phyloP scores from a whole-genome alignment of 2,888 invertebrate genomes.

The Pecten maximus region DNA sequence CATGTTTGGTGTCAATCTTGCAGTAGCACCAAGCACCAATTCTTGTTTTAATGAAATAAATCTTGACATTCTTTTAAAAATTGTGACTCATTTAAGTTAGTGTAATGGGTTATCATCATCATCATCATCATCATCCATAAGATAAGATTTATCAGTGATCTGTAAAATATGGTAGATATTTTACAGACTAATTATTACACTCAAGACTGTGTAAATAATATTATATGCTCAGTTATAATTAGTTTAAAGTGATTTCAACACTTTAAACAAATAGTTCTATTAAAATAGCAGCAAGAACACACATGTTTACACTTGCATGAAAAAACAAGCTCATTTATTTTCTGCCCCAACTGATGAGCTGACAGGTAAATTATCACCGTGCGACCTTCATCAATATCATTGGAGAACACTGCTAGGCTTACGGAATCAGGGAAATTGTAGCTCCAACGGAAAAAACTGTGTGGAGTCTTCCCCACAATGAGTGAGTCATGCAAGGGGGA shows the following conservation, averaged over 20 bases:
- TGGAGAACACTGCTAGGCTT: neutral
- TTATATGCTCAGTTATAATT: neutral
- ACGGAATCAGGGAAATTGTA: constrained; percentile 10
- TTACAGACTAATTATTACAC: too few relatives aligned
- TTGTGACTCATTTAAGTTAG: neutral
- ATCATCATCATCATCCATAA: too few relatives aligned
- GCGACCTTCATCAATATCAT: constrained; percentile 20
- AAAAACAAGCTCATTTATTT: neutral
- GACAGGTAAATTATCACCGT: constrained; percentile 35
- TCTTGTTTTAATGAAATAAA: neutral
- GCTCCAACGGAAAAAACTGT: neutral
- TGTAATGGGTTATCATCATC: too few relatives aligned
- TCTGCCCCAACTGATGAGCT: neutral
- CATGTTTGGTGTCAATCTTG: neutral
- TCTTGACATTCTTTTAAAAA: neutral
- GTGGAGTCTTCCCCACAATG: neutral
- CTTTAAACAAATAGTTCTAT: neutral
- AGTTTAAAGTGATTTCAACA: neutral
- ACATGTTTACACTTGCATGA: neutral
- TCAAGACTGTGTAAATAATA: neutral
- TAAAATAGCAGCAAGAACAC: neutral
- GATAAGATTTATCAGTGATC: too few relatives aligned
- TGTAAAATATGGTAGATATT: too few relatives aligned
- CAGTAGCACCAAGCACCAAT: neutral
- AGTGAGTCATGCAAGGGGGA: constrained; percentile 11